Base-by-base conservation (phyloP, 2,797 vertebrate genomes). In the Alca torda region DNA sequence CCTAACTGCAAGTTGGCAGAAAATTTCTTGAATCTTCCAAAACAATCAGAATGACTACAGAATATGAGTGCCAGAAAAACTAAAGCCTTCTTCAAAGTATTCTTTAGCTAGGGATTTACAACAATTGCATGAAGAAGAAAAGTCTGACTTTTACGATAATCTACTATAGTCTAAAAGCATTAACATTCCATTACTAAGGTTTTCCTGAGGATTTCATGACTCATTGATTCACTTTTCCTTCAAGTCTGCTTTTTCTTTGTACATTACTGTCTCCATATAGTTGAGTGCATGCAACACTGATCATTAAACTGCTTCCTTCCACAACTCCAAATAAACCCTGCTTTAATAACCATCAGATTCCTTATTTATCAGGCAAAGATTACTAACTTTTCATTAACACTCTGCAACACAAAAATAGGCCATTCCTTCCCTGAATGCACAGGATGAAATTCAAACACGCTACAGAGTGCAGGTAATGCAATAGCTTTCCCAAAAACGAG, bases 61-160 rank as follows among this genome's bases (percentile, higher is more conserved):
- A 97, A 98, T 89, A 90, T 77, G 95, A 98, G 96, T 96, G 98
- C 98, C 96, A 96, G 90, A 89, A 97, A 98, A 98, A 96, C 93
- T 91, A 97, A 98, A 96, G 88, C 95, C 95, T 93, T 97, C 97
- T 98, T 98, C 97, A 98, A 98, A 98, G 97, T 97, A 97, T 98
- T 97, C 97, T 98, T 98, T 86, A 98, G 98, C 97, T 97, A 95
- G 95, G 97, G 98, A 98, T 98, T 98, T 98, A 98, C 95, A 97
- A 97, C 96, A 98, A 97, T 95, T 97, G 97, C 96, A 97, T 95
- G 89, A 96, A 97, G 97, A 97, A 98, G 96, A 97, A 97, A 98
- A 98, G 91, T 97, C 97, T 98, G 98, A 98, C 98, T 99, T 98
- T 99, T 98, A 98, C 98, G 98, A 98, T 99, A 99, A 99, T 99